A percentile compares a stretch with the other conserved stretches of the same genome.
Evolutionary conservation across 1,140 invertebrate genomes (phyloP).

Genomic region (Trichonephila clavata): DNA sequence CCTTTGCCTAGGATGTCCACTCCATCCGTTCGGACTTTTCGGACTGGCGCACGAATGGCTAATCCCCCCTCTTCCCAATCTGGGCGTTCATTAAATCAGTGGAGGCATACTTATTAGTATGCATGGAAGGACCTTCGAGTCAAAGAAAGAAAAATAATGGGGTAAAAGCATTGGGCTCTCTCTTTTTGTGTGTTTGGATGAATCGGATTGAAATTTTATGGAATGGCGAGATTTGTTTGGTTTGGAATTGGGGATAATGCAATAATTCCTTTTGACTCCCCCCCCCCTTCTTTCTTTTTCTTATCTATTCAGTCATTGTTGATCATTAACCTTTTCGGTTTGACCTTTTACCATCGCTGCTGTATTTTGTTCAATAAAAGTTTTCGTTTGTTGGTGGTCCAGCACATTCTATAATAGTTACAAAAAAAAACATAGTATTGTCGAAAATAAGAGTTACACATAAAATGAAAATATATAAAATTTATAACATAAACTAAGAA

Average conservation of each 20-base stretch:
- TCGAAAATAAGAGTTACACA: too few species aligned
- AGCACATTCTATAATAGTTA: too few species aligned
- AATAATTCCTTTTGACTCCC: not conserved
- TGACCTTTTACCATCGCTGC: not conserved
- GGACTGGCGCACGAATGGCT: not conserved
- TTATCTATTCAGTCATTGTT: too few species aligned
- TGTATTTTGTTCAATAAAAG: not conserved
- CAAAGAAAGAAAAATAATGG: not conserved
- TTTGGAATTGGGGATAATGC: not conserved
- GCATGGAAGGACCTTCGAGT: not conserved
- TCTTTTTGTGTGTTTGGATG: not conserved
- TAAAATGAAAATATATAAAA: too few species aligned
- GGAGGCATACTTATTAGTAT: not conserved
- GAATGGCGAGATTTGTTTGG: not conserved
- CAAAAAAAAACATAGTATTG: too few species aligned
- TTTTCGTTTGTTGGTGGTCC: too few species aligned
- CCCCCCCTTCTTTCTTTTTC: too few species aligned
- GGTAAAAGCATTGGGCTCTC: not conserved
- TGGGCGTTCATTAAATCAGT: not conserved
- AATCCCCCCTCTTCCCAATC: not conserved
- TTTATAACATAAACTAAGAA: too few species aligned
- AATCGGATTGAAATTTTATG: not conserved
- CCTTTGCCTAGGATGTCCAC: slow-evolving; percentile 2
- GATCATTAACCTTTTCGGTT: too few species aligned
- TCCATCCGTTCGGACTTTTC: not conserved